Evolutionary conservation across 1,140 invertebrate genomes (phyloP).

Genomic region (Arion vulgaris): DNA sequence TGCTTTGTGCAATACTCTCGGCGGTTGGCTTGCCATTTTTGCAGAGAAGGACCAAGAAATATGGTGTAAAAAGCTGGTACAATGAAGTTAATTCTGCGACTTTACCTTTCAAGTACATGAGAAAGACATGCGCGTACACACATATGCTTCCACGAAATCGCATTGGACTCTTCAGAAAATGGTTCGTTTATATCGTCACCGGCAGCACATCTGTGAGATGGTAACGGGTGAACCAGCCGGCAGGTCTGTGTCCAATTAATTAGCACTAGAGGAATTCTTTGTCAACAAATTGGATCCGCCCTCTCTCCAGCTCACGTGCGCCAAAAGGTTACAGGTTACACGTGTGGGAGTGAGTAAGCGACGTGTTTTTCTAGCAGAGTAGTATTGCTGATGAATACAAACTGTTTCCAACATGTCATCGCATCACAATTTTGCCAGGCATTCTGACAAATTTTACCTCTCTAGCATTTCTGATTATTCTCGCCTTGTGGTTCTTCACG

Average conservation of each 20-base stretch:
- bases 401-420: too few relatives aligned
- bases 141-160: too few relatives aligned
- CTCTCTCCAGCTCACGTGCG: background rate
- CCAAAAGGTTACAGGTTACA: slow-evolving; percentile 1
- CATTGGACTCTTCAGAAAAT: too few relatives aligned
- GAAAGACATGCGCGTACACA: too few relatives aligned
- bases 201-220: background rate
- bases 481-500: too few relatives aligned
- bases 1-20: background rate
- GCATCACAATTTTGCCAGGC: too few relatives aligned
- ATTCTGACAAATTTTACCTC: too few relatives aligned
- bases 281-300: slow-evolving; percentile 8
- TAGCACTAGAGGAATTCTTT: slow-evolving; percentile 3
- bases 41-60: background rate
- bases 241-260: slow-evolving; percentile 10
- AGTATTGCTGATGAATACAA: background rate
- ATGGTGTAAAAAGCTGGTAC: background rate
- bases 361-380: background rate
- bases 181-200: too few relatives aligned
- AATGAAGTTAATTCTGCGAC: background rate
- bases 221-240: background rate
- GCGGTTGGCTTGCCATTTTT: too few relatives aligned
- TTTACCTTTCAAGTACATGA: background rate
- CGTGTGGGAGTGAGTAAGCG: background rate
- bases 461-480: too few relatives aligned